Percentiles rank a stretch among this genome's conserved stretches.
Conservation (phyloP, 2,113 vertebrate species). For the Diglossa brunneiventris region DNA sequence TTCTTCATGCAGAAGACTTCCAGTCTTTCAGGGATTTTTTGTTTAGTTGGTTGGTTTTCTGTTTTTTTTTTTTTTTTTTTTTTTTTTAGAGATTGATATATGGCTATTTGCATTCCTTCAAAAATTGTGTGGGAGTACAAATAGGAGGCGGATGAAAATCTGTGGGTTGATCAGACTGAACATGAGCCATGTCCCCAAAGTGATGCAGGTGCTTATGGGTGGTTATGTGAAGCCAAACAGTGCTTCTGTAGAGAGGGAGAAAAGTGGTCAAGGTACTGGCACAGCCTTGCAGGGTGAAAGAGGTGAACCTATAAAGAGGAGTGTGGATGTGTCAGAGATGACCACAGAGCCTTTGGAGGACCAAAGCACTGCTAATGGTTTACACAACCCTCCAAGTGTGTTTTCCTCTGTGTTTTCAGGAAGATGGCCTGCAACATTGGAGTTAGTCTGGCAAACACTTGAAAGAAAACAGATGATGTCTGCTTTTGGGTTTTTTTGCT, state of each 20-base stretch:
- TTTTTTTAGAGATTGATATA: background rate
- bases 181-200: rapidly evolving
- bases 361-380: background rate
- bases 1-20: background rate
- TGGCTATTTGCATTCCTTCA: background rate
- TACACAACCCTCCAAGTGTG: background rate
- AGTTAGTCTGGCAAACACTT: background rate
- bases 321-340: background rate
- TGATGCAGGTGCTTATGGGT: rapidly evolving
- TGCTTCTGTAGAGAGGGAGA: background rate
- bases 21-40: background rate
- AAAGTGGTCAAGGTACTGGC: background rate
- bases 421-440: background rate
- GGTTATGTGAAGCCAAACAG: background rate
- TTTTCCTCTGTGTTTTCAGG: background rate
- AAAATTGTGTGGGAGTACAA: background rate
- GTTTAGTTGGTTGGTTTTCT: background rate
- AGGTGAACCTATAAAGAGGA: background rate
- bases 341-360: background rate
- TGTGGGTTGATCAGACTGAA: background rate
- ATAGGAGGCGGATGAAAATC: background rate
- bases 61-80: background rate
- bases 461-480: background rate
- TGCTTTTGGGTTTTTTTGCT: background rate
- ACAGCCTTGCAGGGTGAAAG: background rate